Conservation (phyloP, 2,113 vertebrate genomes). For the Otocyon megalotis region DNA sequence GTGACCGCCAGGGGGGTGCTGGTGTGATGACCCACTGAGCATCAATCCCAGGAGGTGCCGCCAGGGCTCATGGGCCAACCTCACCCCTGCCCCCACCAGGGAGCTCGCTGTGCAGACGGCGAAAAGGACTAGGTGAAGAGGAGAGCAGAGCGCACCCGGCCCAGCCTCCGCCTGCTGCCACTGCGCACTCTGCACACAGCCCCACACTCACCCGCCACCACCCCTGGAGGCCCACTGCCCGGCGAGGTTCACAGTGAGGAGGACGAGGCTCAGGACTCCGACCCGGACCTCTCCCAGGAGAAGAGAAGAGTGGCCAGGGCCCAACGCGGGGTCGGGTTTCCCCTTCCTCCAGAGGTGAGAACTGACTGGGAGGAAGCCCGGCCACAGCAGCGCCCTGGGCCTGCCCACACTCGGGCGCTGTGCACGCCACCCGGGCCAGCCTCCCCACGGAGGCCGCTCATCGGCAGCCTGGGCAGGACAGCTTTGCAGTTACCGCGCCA, state of each 20-base stretch:
- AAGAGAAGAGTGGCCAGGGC: background rate
- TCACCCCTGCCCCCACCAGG: background rate
- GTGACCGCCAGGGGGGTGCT: background rate
- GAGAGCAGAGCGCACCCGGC: background rate
- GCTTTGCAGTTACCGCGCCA: constrained; percentile 85
- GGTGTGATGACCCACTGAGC: background rate
- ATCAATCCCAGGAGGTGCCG: background rate
- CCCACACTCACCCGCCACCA: background rate
- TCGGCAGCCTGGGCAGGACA: constrained; percentile 75
- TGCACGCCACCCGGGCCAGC: constrained; percentile 66
- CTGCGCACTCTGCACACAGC: too few relatives aligned
- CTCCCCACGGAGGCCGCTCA: constrained; percentile 77
- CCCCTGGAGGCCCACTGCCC: background rate
- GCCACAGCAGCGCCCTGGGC: background rate
- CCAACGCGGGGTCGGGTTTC: accelerated
- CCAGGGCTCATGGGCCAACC: background rate
- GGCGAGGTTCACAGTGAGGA: background rate
- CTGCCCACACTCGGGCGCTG: background rate
- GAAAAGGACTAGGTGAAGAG: background rate
- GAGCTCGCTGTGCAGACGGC: background rate
- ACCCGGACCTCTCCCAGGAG: background rate
- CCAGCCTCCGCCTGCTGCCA: background rate
- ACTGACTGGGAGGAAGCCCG: background rate
- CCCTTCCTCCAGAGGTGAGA: accelerated
- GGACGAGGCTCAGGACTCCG: background rate